Evolutionary conservation across 2,113 vertebrate genomes (phyloP).

Genomic region (Chionis minor): DNA sequence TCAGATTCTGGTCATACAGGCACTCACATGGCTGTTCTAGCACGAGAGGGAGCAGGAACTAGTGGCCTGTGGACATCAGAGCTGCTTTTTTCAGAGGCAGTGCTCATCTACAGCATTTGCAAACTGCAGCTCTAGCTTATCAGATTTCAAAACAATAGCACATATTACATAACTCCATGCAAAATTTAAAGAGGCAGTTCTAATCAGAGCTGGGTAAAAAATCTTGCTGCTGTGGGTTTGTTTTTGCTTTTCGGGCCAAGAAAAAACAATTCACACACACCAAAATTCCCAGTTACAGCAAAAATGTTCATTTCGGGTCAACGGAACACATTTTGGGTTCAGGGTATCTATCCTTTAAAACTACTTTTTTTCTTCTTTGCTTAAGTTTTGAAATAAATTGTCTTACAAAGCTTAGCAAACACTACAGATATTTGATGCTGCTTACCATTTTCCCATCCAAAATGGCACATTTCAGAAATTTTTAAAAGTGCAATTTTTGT

Average conservation of each 20-base stretch:
- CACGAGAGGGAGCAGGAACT: not conserved
- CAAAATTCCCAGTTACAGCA: not conserved
- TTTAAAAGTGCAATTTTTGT: not conserved
- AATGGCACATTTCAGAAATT: not conserved
- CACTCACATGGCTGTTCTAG: not conserved
- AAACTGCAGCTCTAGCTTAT: not conserved
- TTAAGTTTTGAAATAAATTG: not conserved
- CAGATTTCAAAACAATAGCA: not conserved
- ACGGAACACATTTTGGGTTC: not conserved
- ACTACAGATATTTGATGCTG: not conserved
- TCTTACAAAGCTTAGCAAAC: not conserved
- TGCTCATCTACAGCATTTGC: not conserved
- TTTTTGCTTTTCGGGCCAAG: not conserved
- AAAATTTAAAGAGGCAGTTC: not conserved
- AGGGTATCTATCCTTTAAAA: not conserved
- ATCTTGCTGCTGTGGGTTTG: not conserved
- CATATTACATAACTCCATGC: not conserved
- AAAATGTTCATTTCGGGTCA: not conserved
- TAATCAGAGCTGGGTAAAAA: not conserved
- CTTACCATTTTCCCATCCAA: not conserved
- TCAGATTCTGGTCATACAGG: not conserved
- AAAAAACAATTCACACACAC: not conserved
- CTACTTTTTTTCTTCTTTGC: not conserved
- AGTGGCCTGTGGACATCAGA: not conserved
- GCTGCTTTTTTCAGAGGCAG: not conserved